Conservation (phyloP, 2,797 vertebrate species). For the Gadopsis bispinosus region DNA sequence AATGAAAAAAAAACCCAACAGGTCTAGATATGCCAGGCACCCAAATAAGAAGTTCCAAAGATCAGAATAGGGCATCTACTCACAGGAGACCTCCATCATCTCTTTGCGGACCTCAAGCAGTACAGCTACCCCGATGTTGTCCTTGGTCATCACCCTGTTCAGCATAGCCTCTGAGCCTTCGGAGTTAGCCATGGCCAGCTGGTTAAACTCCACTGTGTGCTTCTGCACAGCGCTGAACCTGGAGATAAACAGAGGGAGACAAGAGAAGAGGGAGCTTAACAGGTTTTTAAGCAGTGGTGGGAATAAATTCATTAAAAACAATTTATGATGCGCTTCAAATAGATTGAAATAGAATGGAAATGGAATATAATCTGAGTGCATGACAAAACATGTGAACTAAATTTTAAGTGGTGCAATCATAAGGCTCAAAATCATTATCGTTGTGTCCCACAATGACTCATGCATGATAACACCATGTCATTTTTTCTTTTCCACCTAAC, state of each 20-base stretch:
- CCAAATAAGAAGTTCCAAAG: background rate
- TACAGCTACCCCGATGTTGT: conserved; percentile 97
- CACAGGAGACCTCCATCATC: conserved; percentile 93
- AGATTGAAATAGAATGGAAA: background rate
- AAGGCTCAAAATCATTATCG: background rate
- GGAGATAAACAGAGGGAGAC: conserved; percentile 46
- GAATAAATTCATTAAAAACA: background rate
- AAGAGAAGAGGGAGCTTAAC: too few relatives aligned
- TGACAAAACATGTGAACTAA: background rate
- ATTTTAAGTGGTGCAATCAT: background rate
- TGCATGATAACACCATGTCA: background rate
- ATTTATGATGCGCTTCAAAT: background rate
- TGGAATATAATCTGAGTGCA: background rate
- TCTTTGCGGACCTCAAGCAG: conserved; percentile 95
- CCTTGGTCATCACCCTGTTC: conserved; percentile 99
- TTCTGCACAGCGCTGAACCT: conserved; percentile 98
- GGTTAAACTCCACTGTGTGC: conserved; percentile 99
- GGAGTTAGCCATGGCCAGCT: conserved; percentile 98
- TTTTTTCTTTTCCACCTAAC: background rate
- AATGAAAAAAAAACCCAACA: background rate
- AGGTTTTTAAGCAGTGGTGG: background rate
- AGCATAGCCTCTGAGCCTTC: conserved; percentile 98
- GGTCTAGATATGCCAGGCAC: background rate
- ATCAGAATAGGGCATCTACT: conserved; percentile 68
- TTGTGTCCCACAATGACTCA: background rate